Base-by-base conservation (phyloP, 2,113 vertebrate genomes). In the Sebastes schlegelii region DNA sequence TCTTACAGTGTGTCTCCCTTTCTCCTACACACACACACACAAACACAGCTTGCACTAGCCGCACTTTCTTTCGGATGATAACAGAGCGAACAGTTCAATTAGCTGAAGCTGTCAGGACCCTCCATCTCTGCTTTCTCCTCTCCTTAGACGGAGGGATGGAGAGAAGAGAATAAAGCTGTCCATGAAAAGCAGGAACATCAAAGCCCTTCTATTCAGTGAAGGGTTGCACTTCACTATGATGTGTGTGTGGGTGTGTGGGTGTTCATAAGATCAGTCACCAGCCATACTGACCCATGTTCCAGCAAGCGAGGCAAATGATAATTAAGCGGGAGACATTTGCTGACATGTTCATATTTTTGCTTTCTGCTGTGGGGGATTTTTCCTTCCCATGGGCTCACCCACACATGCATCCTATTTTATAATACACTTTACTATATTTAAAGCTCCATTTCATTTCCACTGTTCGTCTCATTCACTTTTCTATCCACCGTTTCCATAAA, bases 11-110 rank as follows among this genome's bases (percentile, higher is more conserved):
- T 42, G 26, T 62, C 14, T 68, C 19, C 21, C 75, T 49, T 49
- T 12, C 9, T 11, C 48, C 12, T 49, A 68, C 66, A 63, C 17
- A 26, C 49, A 43, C 60, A 46, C 42, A 48, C n/a, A 57, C 58
- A 43, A 40, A 45, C 62, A 64, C 40, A 51, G 19, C 49, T 23
- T 43, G 21, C 43, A 26, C 23, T 70, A 43, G 79, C 63, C 43
- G 60, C 17, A 13, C 12, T 67, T 72, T 45, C 23, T 23, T 7
- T 8, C 70, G 78, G 92, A 89, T 90, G 92, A 95, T 95, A 95
- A 94, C 91, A 85, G 83, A 92, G 90, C 85, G 91, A 95, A 92
- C 91, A 93, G 95, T 95, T 96, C 96, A 95, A 97, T 97, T 96
- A 96, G 93, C 86, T 87, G 0, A 52, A 79, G 83, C 88, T 93